phyloP scores from a whole-genome alignment of 2,888 invertebrate genomes.

The Caenorhabditis sp. region DNA sequence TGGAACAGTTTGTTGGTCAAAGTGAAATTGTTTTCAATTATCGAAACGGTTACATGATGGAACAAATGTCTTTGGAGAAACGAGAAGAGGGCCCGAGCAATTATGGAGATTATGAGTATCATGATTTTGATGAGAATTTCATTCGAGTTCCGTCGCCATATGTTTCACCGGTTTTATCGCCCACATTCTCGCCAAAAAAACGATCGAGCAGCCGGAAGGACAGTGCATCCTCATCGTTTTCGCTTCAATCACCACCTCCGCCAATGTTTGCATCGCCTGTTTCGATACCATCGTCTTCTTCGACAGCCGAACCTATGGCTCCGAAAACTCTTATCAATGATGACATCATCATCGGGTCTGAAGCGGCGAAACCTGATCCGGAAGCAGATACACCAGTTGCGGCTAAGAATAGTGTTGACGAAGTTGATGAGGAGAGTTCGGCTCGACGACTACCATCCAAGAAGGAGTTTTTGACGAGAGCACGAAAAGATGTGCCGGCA shows the following conservation, averaged over 20 bases:
- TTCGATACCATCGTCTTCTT: background rate
- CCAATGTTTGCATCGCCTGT: background rate
- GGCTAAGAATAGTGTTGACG: background rate
- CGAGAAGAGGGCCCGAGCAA: background rate
- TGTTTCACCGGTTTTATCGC: slow-evolving; percentile 3
- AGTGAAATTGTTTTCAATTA: slow-evolving; percentile 17
- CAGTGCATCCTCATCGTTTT: background rate
- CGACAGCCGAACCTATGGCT: background rate
- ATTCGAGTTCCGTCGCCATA: background rate
- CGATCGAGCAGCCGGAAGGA: background rate
- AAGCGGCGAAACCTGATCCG: slow-evolving; percentile 9
- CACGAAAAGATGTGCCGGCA: slow-evolving; percentile 13
- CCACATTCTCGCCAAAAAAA: background rate
- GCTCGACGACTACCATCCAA: slow-evolving; percentile 12
- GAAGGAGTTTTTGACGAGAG: slow-evolving; percentile 20
- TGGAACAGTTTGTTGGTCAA: slow-evolving; percentile 3
- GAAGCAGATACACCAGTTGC: slow-evolving; percentile 7
- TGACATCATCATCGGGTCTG: background rate
- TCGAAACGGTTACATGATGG: background rate
- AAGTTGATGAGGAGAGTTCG: background rate
- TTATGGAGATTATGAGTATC: slow-evolving; percentile 4
- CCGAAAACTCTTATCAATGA: background rate
- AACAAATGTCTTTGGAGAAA: slow-evolving; percentile 1
- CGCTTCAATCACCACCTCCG: background rate
- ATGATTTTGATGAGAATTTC: slow-evolving; percentile 6